phyloP scores from a whole-genome alignment of 2,797 vertebrate genomes.

The Labeo calbasu region DNA sequence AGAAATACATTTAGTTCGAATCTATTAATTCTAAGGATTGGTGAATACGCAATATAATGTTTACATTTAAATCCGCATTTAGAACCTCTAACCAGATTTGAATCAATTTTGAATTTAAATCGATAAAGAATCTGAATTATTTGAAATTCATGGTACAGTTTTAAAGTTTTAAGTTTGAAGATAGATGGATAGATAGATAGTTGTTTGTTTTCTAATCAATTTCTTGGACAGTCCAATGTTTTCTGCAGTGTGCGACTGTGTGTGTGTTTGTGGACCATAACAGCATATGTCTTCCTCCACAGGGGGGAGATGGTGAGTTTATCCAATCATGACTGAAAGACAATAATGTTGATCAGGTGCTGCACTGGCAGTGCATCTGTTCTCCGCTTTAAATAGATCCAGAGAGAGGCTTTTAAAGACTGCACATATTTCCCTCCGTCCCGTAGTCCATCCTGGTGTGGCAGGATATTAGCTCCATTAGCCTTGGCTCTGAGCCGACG shows the following conservation, averaged over 20 bases:
- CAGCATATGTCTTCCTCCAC: conserved; percentile 35
- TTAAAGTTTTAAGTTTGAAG: background rate
- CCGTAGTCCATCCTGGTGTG: conserved; percentile 35
- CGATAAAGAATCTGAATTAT: background rate
- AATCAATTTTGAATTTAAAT: background rate
- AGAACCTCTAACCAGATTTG: too few relatives aligned
- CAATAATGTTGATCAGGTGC: conserved; percentile 48
- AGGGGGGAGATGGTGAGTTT: conserved; percentile 30
- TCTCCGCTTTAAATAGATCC: conserved; percentile 34
- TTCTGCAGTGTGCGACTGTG: background rate
- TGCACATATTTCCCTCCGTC: conserved; percentile 33
- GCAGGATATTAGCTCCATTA: conserved; percentile 51
- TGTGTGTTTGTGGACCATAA: background rate
- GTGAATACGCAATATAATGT: background rate
- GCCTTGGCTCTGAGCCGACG: conserved; percentile 34
- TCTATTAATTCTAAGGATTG: background rate
- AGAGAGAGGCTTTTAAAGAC: conserved; percentile 39
- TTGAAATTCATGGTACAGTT: background rate
- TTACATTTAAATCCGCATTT: background rate
- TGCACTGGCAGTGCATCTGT: conserved; percentile 36
- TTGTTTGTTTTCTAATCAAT: background rate
- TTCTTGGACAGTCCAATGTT: conserved; percentile 3
- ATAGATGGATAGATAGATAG: background rate
- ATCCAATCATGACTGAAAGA: conserved; percentile 42
- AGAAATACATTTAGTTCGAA: background rate